Evolutionary conservation across 2,797 vertebrate genomes (phyloP).

Genomic region (Neostethus bicornis): DNA sequence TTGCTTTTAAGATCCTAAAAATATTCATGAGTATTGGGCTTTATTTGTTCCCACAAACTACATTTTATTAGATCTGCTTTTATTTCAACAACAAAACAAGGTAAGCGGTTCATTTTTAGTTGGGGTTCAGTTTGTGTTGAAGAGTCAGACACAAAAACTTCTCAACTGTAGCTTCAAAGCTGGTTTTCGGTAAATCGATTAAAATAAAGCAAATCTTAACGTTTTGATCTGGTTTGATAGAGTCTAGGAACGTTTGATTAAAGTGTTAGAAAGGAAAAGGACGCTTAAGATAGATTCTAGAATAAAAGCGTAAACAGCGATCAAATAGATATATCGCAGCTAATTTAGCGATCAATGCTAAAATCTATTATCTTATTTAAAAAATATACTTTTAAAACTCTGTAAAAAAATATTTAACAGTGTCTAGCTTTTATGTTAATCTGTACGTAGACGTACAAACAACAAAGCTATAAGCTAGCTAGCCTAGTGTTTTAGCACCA

Average conservation of each 20-base stretch:
- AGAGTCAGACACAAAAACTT: constrained; percentile 38
- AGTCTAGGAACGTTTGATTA: neutral
- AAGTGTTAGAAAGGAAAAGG: constrained; percentile 13
- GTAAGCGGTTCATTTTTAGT: constrained; percentile 36
- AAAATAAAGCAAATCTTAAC: too few relatives aligned
- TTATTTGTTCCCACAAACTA: neutral
- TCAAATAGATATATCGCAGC: too few relatives aligned
- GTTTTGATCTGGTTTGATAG: neutral
- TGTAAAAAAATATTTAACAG: neutral
- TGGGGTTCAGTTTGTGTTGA: constrained; percentile 14
- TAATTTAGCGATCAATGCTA: too few relatives aligned
- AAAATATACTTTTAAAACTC: too few relatives aligned
- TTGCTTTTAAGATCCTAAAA: neutral
- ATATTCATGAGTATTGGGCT: neutral
- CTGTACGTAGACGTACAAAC: neutral
- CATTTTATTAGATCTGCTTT: neutral
- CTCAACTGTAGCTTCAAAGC: neutral
- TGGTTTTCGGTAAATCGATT: too few relatives aligned
- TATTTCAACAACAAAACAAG: constrained; percentile 26
- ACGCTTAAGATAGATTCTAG: constrained; percentile 21
- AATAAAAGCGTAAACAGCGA: constrained; percentile 1
- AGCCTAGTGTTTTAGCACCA: neutral
- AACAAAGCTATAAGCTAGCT: neutral
- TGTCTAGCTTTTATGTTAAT: neutral
- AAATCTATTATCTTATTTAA: too few relatives aligned